Evolutionary conservation across 2,888 invertebrate species (phyloP), one percentile per base, ranked within the genome.

Genomic region (Philaethria dido): DNA sequence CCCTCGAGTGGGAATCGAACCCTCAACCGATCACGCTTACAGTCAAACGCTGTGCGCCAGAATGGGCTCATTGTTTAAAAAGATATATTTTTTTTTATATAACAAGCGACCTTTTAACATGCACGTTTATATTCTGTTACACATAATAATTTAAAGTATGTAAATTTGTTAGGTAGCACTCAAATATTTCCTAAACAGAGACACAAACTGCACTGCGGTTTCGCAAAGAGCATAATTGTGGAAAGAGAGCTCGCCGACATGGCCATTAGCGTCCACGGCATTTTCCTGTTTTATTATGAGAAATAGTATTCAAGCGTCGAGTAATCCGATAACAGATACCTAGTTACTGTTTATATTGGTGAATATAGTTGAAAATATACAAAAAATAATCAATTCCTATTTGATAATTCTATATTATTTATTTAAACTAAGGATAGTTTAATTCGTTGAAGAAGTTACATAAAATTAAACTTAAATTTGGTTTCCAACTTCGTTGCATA

Each of bases 181-280:
- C 9, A 18, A 57, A 18, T 48, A 45, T 45, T 39, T 39, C 25
- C 62, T 68, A 62, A 64, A 78, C 75, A 78, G 74, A 78, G 79
- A 80, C 78, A 78, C 73, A 79, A 81, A 82, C 81, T 82, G 83
- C 85, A 83, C 78, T 86, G 83, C 81, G 81, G 83, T 67, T 76
- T 72, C 71, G 62, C 63, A 68, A 73, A 82, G 78, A 78, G 80
- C 78, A 80, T 82, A 80, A 82, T 83, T 82, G 82, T 76, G 78
- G 74, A 67, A 69, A 69, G 59, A 75, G 74, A 69, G 65, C 70
- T 72, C 75, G 69, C 73, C 72, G 73, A 74, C 76, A 75, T 64
- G 66, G 70, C 79, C 79, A 79, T 85, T 85, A 84, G 75, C 70
- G 75, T 72, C 72, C 73, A 73, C 74, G 78, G 80, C 79, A 80